Evolutionary conservation across 2,888 invertebrate species (phyloP), one percentile per base, ranked within the genome.

Genomic region (Xestia xanthographa): DNA sequence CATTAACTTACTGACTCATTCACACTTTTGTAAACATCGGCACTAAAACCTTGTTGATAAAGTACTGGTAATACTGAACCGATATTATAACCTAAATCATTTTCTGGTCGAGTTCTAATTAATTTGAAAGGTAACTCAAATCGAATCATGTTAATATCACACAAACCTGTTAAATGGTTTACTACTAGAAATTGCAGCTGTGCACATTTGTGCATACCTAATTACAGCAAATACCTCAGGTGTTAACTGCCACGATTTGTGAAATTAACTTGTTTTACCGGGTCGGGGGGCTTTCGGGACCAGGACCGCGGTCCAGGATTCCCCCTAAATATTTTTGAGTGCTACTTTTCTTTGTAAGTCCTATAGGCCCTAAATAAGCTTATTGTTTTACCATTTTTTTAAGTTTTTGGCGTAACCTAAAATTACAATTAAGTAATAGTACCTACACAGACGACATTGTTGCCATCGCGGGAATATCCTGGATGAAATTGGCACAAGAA

Each of bases 131-230:
- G 29, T 2, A 34, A 69, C 65, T 79, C 53, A 72, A 75, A 69
- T 69, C 29, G 66, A 83, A 79, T 83, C 56, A 72, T 68, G 48
- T 70, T 69, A 53, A 66, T 72, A 72, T 82, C 77, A 66, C 74
- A 72, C n/a, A 75, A 69, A 82, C 82, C 79, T 41, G 79, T 82
- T 72, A 50, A 66, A 58, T 67, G 34, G 41, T 60, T 79, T 66
- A 66, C 22, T 29, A 34, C 50, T 38, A 50, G 63, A 70, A 50
- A 60, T 68, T 67, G 56, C 70, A 81, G 34, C n/a, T 22, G 43
- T 56, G 48, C n/a, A 56, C 14, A 67, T 78, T 77, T 56, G 53
- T 77, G 70, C 48, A 78, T 78, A 71, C n/a, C 22, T 73, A 73
- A 77, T 58, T 43, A 56, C 22, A 43, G 22, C 34, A 26, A 70